Conservation (phyloP, 2,797 vertebrate genomes). For the Natrix natrix region DNA sequence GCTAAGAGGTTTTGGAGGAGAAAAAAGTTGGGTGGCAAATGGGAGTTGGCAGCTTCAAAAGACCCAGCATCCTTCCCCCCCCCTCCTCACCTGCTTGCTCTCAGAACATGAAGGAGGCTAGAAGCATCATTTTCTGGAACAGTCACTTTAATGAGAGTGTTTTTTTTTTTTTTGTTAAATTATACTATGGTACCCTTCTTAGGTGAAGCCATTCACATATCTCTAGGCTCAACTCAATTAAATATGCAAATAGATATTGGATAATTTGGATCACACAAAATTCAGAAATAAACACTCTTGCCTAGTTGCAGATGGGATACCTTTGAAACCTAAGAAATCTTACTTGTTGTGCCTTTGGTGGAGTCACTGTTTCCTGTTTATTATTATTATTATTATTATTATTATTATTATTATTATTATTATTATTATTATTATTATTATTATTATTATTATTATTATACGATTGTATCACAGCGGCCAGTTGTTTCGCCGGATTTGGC, state of each 20-base stretch:
- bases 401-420: no score
- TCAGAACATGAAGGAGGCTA: slow-evolving; percentile 71
- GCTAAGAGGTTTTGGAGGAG: slow-evolving; percentile 88
- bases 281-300: not conserved
- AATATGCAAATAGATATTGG: not conserved
- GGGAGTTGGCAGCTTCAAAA: slow-evolving; percentile 91
- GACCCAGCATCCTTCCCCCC: slow-evolving; percentile 70
- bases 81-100: slow-evolving; percentile 88
- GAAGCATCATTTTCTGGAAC: slow-evolving; percentile 44
- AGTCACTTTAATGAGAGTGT: slow-evolving; percentile 24
- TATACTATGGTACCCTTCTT: not conserved
- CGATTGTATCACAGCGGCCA: no score
- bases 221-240: not conserved
- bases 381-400: no score
- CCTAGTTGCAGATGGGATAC: not conserved
- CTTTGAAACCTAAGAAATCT: not conserved
- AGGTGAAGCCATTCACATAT: not conserved
- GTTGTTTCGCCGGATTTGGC: no score
- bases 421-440: not conserved
- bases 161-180: slow-evolving; percentile 17
- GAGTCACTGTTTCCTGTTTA: not conserved
- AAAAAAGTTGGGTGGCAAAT: slow-evolving; percentile 92
- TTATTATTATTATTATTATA: not conserved
- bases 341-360: not conserved
- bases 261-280: not conserved